Conservation (phyloP, 2,797 vertebrate genomes). For the Sphenodon punctatus region DNA sequence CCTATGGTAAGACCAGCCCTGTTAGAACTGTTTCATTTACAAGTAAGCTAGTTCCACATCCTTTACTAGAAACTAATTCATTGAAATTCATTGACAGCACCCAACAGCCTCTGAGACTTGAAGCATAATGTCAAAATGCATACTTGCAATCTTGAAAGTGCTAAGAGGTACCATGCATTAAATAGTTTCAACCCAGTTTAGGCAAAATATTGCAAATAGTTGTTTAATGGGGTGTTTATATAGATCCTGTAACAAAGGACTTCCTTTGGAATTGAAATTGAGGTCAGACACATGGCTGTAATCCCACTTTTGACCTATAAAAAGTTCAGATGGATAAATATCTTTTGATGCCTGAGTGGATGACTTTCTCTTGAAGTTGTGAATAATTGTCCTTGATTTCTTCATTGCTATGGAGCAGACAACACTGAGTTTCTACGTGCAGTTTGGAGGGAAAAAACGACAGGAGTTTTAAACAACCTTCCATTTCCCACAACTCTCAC, state of each 20-base stretch:
- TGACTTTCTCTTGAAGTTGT: neutral
- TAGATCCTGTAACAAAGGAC: slow-evolving; percentile 44
- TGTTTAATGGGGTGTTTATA: too few species aligned
- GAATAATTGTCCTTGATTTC: neutral
- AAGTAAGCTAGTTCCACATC: neutral
- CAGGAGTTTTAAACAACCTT: neutral
- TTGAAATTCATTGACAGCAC: too few species aligned
- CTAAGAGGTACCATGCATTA: too few species aligned
- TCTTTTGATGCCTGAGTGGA: neutral
- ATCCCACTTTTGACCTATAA: slow-evolving; percentile 20
- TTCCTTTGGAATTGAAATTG: slow-evolving; percentile 10
- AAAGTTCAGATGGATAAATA: slow-evolving; percentile 12
- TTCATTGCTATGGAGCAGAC: neutral
- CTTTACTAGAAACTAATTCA: neutral
- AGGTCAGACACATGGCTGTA: slow-evolving; percentile 28
- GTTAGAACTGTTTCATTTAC: neutral
- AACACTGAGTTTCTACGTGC: accelerated
- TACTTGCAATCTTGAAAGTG: too few species aligned
- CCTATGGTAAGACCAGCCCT: too few species aligned
- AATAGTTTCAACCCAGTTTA: too few species aligned
- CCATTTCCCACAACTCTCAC: neutral
- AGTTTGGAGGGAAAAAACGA: neutral
- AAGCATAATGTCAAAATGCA: too few species aligned
- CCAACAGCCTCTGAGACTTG: too few species aligned
- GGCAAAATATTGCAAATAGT: too few species aligned